Conservation (phyloP, 2,113 vertebrate species). For the Pelmatolapia mariae region DNA sequence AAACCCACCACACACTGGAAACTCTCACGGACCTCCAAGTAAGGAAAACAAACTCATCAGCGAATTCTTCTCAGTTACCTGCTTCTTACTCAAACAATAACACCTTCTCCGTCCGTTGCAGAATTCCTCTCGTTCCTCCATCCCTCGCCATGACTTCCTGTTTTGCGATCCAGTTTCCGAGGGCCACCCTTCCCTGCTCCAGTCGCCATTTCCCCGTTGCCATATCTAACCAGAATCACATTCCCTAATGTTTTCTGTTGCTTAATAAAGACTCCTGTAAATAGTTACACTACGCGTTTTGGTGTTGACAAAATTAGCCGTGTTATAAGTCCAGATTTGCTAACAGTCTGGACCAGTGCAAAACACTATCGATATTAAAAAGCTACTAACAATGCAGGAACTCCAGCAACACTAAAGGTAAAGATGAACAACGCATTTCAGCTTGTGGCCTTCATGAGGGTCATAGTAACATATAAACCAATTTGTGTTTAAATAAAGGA, state of each 20-base stretch:
- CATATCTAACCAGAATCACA: background rate
- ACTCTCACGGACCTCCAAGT: background rate
- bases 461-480: background rate
- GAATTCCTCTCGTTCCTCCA: background rate
- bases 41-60: background rate
- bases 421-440: rapidly evolving
- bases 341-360: background rate
- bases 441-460: background rate
- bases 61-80: background rate
- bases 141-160: background rate
- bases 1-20: background rate
- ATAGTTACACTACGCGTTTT: background rate
- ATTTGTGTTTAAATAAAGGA: background rate
- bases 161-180: rapidly evolving
- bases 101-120: rapidly evolving
- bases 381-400: background rate
- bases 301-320: rapidly evolving
- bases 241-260: background rate
- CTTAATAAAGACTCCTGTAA: background rate
- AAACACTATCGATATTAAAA: background rate
- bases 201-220: background rate
- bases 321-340: background rate
- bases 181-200: background rate
- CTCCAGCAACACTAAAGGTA: background rate
- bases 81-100: background rate